Evolutionary conservation across 2,797 vertebrate species (phyloP), one percentile per base, ranked within the genome.

Genomic region (Mionectes olivaceus): DNA sequence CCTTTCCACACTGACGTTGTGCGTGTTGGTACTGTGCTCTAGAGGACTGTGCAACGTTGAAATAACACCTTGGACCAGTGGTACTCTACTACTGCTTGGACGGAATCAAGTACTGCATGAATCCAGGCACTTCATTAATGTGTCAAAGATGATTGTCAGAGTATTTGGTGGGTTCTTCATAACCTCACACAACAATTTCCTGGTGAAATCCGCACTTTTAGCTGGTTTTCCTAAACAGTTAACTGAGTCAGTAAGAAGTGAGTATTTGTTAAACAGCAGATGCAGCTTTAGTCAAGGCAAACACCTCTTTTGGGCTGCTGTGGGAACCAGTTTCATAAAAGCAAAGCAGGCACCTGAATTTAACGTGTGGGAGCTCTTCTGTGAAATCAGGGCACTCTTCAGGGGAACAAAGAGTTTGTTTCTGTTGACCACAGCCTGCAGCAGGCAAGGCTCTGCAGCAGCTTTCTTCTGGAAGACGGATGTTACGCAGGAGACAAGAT

Each of bases 11-110:
- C 39, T 6, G 47, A 19, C 7, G 1, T 14, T 27, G 5, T 4
- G 11, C 6, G 5, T 68, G 15, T n/a, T 41, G 60, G 11, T 52
- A 6, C 49, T 0, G 0, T 50, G 44, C 13, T 78, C 33, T 35
- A 30, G 28, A 41, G 41, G 46, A 56, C 30, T 41, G 2, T 8
- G 18, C 13, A 61, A 10, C 47, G 5, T 4, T 65, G 68, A 43
- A 87, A 21, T 37, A 63, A 15, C 32, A 25, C 12, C 27, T 60
- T 61, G 6, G 33, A 11, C 16, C 39, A 46, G 32, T 4, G 44
- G 37, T 53, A 32, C 17, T 33, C 43, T 67, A 8, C 39, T 27
- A 5, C 30, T 71, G 32, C 21, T 10, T 3, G 16, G 55, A 39
- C 21, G 15, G 9, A 59, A 32, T 67, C n/a, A 37, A 46, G 39